Evolutionary conservation across 1,140 invertebrate genomes (phyloP), one percentile per base, ranked within the genome.

Genomic region (Archegozetes longisetosus): DNA sequence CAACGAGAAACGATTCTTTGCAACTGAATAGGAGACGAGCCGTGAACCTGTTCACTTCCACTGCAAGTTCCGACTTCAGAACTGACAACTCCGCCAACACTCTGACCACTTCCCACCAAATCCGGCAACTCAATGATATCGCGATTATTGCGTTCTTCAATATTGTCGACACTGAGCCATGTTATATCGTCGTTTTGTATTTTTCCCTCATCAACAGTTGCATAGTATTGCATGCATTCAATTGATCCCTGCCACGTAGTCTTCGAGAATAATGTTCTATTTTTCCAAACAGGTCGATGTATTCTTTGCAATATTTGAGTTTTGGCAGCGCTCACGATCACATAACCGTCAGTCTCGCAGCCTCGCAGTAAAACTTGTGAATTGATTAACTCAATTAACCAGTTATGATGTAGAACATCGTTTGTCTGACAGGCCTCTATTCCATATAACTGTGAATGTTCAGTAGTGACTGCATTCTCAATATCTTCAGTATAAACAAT

Each of bases 221-320:
- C 91, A 76, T 97, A 98, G 74, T 97, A 98, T 79, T 96, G 92
- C 91, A 98, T 96, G 72, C 91, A 92, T 70, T 95, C 89, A 1
- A 98, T 76, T 57, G 85, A 82, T 9, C 92, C 91, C 53, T 88
- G 82, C 91, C 93, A 98, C 0, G 92, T 93, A 1, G 86, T 89
- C 75, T 97, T 97, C 12, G 88, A 84, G 17, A 91, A 84, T 0
- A 94, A 75, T 20, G 88, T 86, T 62, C 84, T 76, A 66, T 92
- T 83, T 58, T 84, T 81, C 90, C 90, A 95, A 1, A 91, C 86
- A 1, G 91, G 88, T n/a, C 82, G 76, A 69, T 97, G 91, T 59
- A 88, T 80, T 53, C 85, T 78, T 71, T 97, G 91, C 3, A 89
- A 72, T 64, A 98, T 88, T 73, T 93, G 86, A 0, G 93, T 88